Evolutionary conservation across 2,888 invertebrate genomes (phyloP).

Genomic region (Drosophila vallismaia): DNA sequence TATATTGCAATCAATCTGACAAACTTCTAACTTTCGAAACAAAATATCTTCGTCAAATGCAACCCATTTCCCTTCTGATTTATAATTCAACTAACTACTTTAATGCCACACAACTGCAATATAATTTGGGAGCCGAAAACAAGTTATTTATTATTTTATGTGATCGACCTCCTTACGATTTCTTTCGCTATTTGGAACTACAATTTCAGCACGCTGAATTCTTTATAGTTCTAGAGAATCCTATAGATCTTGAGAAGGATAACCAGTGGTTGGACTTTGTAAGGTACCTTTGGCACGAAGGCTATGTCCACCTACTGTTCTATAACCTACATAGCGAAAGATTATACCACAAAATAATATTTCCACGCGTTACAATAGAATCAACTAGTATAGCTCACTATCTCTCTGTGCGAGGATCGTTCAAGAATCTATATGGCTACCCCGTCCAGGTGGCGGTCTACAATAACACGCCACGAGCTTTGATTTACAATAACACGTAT

Average conservation of each 20-base stretch:
- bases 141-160: constrained; percentile 45
- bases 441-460: constrained; percentile 58
- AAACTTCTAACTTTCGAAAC: constrained; percentile 4
- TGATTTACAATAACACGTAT: constrained; percentile 44
- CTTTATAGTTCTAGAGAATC: constrained; percentile 35
- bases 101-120: constrained; percentile 26
- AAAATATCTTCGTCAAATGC: constrained; percentile 11
- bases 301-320: constrained; percentile 48
- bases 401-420: background rate
- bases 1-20: constrained; percentile 32
- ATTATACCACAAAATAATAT: constrained; percentile 47
- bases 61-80: constrained; percentile 32
- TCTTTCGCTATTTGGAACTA: constrained; percentile 19
- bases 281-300: constrained; percentile 32
- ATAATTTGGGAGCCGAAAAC: constrained; percentile 13
- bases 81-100: constrained; percentile 12
- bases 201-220: constrained; percentile 52
- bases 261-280: constrained; percentile 47
- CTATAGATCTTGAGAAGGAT: background rate
- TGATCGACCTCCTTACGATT: constrained; percentile 24
- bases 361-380: constrained; percentile 31
- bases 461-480: constrained; percentile 50
- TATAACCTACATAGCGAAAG: constrained; percentile 3
- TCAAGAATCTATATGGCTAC: constrained; percentile 41
- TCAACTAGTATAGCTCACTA: constrained; percentile 40